Conservation (phyloP, 2,113 vertebrate species). For the Gorsachius goisagi region DNA sequence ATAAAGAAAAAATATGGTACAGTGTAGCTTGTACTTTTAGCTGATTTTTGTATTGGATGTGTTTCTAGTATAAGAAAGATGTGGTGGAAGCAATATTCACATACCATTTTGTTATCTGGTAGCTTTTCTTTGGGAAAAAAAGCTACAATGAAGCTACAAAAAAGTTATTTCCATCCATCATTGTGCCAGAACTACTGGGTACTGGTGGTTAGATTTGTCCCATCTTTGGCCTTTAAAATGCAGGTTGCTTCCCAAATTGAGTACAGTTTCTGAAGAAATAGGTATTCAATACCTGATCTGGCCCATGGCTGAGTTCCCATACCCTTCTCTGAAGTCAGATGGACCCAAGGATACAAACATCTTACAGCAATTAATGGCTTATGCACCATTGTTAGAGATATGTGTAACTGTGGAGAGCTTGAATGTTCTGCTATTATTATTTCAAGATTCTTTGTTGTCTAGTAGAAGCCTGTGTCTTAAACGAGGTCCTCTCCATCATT, state of each 20-base stretch:
- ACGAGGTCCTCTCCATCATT: accelerated
- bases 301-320: not conserved
- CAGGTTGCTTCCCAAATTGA: not conserved
- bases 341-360: not conserved
- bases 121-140: not conserved
- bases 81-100: not conserved
- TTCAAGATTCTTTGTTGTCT: not conserved
- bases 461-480: not conserved
- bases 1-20: not conserved
- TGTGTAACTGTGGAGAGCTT: not conserved
- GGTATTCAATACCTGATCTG: not conserved
- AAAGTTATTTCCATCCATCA: not conserved
- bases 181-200: not conserved
- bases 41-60: not conserved
- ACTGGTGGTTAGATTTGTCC: not conserved
- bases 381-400: not conserved
- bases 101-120: not conserved
- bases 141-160: not conserved
- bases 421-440: not conserved
- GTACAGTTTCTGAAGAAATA: not conserved
- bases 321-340: not conserved
- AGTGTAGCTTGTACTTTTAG: not conserved
- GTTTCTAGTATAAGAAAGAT: not conserved
- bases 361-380: not conserved
- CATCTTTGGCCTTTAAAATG: not conserved